Conservation (phyloP, 2,113 vertebrate species). For the Microcebus griseorufus region DNA sequence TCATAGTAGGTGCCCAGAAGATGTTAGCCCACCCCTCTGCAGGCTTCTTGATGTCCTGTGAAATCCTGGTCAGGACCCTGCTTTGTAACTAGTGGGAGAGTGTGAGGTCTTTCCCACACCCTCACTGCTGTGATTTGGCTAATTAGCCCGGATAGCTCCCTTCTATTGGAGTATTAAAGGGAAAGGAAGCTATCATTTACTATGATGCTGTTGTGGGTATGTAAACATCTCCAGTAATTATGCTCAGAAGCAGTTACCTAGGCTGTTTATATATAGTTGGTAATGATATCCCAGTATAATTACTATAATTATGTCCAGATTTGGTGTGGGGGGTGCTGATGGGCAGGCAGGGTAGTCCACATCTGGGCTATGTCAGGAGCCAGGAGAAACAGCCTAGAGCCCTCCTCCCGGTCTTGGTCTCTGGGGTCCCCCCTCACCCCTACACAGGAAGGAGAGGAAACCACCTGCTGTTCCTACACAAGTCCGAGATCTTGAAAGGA, state of each 20-base stretch:
- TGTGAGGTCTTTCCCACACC: conserved; percentile 12
- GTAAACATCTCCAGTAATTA: conserved; percentile 72
- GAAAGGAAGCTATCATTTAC: conserved; percentile 67
- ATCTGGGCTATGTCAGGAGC: conserved; percentile 1
- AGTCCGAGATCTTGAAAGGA: not conserved
- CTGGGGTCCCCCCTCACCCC: not conserved
- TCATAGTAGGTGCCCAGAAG: not conserved
- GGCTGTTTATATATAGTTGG: conserved; percentile 39
- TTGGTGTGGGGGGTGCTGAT: not conserved
- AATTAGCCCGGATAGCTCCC: conserved; percentile 45
- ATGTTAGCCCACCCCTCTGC: not conserved
- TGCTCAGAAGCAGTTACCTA: conserved; percentile 70
- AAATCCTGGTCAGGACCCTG: not conserved
- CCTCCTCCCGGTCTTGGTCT: not conserved
- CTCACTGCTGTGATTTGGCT: conserved; percentile 45
- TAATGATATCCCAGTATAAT: conserved; percentile 60
- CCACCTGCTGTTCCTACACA: not conserved
- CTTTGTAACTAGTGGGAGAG: not conserved
- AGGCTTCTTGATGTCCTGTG: not conserved
- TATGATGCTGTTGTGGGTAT: conserved; percentile 58
- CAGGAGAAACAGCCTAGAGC: not conserved
- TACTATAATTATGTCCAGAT: conserved; percentile 62
- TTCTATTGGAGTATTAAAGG: conserved; percentile 51
- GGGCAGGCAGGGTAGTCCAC: conserved; percentile 34
- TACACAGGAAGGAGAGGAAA: not conserved